Conservation (phyloP, 2,113 vertebrate genomes). For the Halcyon malimbica region DNA sequence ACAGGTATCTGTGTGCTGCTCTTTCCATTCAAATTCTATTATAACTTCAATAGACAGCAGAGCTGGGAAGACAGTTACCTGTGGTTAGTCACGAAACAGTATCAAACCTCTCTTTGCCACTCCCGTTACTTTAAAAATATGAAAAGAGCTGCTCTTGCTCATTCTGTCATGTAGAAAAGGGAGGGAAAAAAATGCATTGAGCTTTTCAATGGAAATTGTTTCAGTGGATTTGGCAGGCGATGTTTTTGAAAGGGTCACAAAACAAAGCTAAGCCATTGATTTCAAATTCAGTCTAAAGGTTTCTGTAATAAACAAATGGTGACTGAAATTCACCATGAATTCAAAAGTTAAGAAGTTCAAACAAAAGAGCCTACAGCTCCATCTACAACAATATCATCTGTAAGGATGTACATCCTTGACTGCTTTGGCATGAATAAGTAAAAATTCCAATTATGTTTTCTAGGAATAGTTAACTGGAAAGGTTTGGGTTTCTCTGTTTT, state of each 20-base stretch:
- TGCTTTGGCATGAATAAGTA: background rate
- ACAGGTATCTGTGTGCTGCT: background rate
- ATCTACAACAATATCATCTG: background rate
- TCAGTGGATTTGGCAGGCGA: background rate
- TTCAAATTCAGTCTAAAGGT: background rate
- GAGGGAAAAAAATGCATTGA: background rate
- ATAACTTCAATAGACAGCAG: background rate
- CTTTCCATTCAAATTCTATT: background rate
- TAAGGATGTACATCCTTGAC: background rate
- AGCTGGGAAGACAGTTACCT: background rate
- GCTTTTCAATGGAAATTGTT: constrained; percentile 31
- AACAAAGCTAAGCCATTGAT: background rate
- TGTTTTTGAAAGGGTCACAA: background rate
- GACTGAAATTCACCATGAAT: background rate
- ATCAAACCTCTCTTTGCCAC: background rate
- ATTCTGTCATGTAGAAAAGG: background rate
- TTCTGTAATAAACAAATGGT: background rate
- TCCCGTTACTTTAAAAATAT: background rate
- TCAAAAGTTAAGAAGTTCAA: background rate
- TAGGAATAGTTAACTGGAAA: background rate
- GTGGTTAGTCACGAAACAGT: accelerated
- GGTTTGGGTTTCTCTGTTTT: background rate
- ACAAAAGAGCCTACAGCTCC: background rate
- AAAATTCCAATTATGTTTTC: background rate
- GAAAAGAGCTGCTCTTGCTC: background rate